Conservation (phyloP, 2,797 vertebrate species). For the Macropus fuliginosus region DNA sequence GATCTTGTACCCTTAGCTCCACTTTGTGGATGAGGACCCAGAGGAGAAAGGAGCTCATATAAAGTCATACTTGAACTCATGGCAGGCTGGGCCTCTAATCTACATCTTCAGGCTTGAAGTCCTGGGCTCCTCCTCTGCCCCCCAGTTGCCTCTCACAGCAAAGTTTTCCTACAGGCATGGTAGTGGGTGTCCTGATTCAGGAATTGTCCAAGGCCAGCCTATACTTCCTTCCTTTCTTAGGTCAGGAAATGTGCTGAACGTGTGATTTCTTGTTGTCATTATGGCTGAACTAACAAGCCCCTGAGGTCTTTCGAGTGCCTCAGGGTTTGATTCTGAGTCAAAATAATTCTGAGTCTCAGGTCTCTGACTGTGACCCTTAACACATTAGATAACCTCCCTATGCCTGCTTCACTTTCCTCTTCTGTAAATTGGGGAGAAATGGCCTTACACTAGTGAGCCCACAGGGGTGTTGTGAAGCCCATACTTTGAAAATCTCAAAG, state of each 20-base stretch:
- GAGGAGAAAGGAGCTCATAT: neutral
- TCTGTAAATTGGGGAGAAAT: neutral
- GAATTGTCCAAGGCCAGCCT: neutral
- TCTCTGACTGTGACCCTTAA: neutral
- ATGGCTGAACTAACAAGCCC: too few relatives aligned
- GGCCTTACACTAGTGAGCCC: neutral
- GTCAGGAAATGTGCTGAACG: neutral
- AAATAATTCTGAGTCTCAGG: neutral
- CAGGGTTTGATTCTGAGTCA: neutral
- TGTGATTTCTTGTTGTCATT: too few relatives aligned
- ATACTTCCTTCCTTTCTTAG: neutral
- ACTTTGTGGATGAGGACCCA: neutral
- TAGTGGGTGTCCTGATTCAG: neutral
- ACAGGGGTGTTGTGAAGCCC: neutral
- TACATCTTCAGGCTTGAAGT: neutral
- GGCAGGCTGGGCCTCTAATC: too few relatives aligned
- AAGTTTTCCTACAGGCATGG: too few relatives aligned
- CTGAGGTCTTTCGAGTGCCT: neutral
- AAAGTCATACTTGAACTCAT: too few relatives aligned
- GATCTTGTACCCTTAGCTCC: too few relatives aligned
- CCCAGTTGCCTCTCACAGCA: too few relatives aligned
- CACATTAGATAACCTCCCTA: neutral
- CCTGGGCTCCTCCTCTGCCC: too few relatives aligned
- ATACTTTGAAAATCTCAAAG: neutral
- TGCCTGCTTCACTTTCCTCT: neutral